These are phyloP conservation scores for Rissa tridactyla DNA, from an alignment of 2,113 vertebrate species.

Conservation along the genomic window DNA sequence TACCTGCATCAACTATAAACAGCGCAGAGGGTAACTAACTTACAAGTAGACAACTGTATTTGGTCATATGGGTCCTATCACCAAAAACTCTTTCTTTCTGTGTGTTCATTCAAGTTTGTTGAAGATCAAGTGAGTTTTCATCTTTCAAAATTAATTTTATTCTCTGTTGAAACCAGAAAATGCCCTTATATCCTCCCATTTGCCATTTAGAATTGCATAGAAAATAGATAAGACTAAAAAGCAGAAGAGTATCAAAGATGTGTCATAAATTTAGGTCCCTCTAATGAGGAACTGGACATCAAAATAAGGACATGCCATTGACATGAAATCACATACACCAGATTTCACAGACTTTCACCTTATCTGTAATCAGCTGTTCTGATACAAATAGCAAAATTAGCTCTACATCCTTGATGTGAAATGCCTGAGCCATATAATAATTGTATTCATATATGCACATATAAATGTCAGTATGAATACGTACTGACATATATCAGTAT, in stretches of 20 bases:
- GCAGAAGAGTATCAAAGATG: background rate
- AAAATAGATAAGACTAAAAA: background rate
- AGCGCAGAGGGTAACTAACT: background rate
- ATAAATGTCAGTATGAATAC: background rate
- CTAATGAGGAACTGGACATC: background rate
- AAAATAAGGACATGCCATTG: background rate
- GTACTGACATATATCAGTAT: background rate
- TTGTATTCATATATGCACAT: background rate
- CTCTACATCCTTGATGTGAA: background rate
- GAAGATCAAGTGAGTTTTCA: background rate
- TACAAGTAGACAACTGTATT: background rate
- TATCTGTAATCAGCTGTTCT: background rate
- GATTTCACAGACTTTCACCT: background rate
- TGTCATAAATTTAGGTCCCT: background rate
- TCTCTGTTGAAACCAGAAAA: background rate
- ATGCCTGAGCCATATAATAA: background rate
- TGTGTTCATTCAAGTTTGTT: background rate
- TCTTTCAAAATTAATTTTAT: background rate
- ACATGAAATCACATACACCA: background rate
- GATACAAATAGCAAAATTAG: background rate
- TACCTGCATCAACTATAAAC: background rate
- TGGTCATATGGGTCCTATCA: background rate
- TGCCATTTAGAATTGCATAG: background rate
- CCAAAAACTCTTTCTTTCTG: background rate
- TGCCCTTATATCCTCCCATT: background rate